phyloP scores from a whole-genome alignment of 2,888 invertebrate genomes.

The Xiphydria camelus region DNA sequence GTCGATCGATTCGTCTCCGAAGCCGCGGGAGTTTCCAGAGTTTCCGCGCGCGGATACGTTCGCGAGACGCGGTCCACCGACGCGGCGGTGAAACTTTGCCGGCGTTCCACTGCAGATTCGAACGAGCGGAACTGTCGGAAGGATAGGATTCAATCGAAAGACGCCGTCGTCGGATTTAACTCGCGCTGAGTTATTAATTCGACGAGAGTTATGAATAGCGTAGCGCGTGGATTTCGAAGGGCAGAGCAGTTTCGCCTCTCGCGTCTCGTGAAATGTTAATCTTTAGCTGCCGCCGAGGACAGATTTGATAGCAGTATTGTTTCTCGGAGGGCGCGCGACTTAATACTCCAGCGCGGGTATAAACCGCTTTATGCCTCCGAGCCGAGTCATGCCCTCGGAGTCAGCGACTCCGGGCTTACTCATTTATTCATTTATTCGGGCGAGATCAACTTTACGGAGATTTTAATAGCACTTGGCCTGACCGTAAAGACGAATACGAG shows the following conservation, averaged over 20 bases:
- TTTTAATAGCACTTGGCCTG: conserved; percentile 40
- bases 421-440: conserved; percentile 47
- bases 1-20: too few species aligned
- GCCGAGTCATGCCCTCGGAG: conserved; percentile 21
- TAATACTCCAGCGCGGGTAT: conserved; percentile 41
- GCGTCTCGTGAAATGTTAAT: conserved; percentile 16
- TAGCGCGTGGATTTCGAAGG: conserved; percentile 5
- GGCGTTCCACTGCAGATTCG: conserved; percentile 13
- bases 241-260: background rate
- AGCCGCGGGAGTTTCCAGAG: too few species aligned
- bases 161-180: too few species aligned
- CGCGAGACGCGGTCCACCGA: too few species aligned
- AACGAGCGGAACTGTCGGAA: too few species aligned
- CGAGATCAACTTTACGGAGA: conserved; percentile 45
- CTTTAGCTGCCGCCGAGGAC: conserved; percentile 17
- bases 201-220: conserved; percentile 11
- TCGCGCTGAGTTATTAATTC: conserved; percentile 14
- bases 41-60: too few species aligned
- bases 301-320: conserved; percentile 19
- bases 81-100: conserved; percentile 30
- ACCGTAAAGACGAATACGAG: conserved; percentile 14
- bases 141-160: too few species aligned
- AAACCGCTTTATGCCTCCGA: conserved; percentile 45
- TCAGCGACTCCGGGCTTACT: conserved; percentile 15
- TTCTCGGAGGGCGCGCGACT: conserved; percentile 29